Conservation (phyloP, 2,888 invertebrate species). For the Galerucella pusilla region DNA sequence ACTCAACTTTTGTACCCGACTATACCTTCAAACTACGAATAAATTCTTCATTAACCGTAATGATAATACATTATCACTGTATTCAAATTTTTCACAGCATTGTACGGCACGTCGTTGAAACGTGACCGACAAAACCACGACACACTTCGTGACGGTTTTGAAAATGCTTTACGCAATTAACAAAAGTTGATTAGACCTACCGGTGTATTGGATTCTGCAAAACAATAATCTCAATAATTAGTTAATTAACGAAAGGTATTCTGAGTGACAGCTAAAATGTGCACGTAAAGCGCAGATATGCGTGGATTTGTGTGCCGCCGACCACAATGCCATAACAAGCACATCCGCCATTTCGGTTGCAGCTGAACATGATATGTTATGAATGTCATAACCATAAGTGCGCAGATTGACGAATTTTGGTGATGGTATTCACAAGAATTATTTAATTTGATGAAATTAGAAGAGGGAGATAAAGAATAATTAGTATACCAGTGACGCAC, state of each 20-base stretch:
- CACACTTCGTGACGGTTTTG: neutral
- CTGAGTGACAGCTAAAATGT: conserved; percentile 56
- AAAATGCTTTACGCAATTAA: conserved; percentile 4
- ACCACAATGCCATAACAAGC: conserved; percentile 49
- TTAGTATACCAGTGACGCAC: neutral
- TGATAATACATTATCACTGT: too few species aligned
- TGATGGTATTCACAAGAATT: conserved; percentile 17
- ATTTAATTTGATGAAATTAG: conserved; percentile 5
- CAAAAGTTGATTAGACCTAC: conserved; percentile 4
- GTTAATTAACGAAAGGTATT: conserved; percentile 58
- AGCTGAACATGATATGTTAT: conserved; percentile 37
- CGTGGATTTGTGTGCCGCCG: conserved; percentile 48
- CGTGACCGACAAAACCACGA: neutral
- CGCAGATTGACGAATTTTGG: conserved; percentile 29
- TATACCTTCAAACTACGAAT: too few species aligned
- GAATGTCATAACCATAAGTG: conserved; percentile 38
- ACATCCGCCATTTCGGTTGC: conserved; percentile 41
- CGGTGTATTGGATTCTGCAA: conserved; percentile 29
- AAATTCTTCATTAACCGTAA: too few species aligned
- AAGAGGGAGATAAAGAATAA: neutral
- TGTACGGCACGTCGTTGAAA: neutral
- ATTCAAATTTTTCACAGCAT: neutral
- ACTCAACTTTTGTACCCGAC: too few species aligned
- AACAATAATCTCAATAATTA: conserved; percentile 57
- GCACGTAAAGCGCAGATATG: conserved; percentile 48